A percentile compares a stretch with the other conserved stretches of the same genome.
These are phyloP conservation scores for Osmerus mordax DNA, from an alignment of 2,113 vertebrate species.

Conservation along the genomic window DNA sequence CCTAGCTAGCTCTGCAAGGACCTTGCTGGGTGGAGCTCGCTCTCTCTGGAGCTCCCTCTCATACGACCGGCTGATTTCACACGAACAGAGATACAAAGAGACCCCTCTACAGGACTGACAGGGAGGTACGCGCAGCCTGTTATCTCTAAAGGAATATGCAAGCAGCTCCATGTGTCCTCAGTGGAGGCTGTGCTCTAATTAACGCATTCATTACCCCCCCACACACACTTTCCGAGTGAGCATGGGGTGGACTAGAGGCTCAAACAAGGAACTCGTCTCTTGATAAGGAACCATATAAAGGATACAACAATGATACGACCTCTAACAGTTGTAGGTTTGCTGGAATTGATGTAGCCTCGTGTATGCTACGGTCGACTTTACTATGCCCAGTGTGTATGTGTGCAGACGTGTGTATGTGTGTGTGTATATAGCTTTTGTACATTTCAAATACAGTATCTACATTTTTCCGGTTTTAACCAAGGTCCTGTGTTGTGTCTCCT, in stretches of 20 bases:
- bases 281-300: slow-evolving; percentile 49
- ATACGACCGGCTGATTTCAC: too few species aligned
- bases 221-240: slow-evolving; percentile 32
- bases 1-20: too few species aligned
- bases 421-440: slow-evolving; percentile 95
- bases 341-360: slow-evolving; percentile 59
- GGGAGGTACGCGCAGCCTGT: slow-evolving; percentile 22
- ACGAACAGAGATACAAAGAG: too few species aligned
- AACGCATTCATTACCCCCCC: slow-evolving; percentile 49
- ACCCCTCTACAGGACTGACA: slow-evolving; percentile 14
- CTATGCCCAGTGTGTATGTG: slow-evolving; percentile 77
- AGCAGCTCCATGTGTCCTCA: slow-evolving; percentile 65
- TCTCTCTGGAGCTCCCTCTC: too few species aligned
- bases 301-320: slow-evolving; percentile 38
- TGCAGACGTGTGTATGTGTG: slow-evolving; percentile 64
- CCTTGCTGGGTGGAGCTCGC: too few species aligned
- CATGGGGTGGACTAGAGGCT: slow-evolving; percentile 49
- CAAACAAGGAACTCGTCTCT: slow-evolving; percentile 57
- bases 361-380: slow-evolving; percentile 50
- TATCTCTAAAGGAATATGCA: slow-evolving; percentile 71
- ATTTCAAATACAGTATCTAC: slow-evolving; percentile 85
- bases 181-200: slow-evolving; percentile 61
- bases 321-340: slow-evolving; percentile 52
- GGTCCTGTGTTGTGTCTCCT: slow-evolving; percentile 43
- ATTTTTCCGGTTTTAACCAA: slow-evolving; percentile 62